phyloP scores from a whole-genome alignment of 37 sponge, comb jelly and placozoan species.

The Diacarnus erythraeanus region DNA sequence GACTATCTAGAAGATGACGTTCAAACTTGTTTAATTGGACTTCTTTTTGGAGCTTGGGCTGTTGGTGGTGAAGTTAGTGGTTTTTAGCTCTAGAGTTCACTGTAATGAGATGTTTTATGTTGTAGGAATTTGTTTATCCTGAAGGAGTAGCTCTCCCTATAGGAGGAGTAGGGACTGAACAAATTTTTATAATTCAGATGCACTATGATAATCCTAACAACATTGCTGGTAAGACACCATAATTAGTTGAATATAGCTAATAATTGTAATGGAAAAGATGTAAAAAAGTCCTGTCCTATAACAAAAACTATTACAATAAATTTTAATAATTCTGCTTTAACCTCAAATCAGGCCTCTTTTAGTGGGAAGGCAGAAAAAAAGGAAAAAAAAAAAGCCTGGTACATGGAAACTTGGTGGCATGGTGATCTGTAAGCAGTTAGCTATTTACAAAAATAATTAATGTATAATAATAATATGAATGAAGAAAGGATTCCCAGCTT shows the following conservation, averaged over 20 bases:
- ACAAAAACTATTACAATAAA: not conserved
- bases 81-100: not conserved
- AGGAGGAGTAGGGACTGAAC: slow-evolving; percentile 52
- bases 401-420: too few relatives aligned
- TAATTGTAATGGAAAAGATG: not conserved
- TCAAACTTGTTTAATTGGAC: not conserved
- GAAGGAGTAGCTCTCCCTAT: slow-evolving; percentile 61
- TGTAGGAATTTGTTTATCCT: slow-evolving; percentile 63
- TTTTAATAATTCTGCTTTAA: too few relatives aligned
- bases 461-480: too few relatives aligned
- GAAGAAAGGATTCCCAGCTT: too few relatives aligned
- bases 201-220: slow-evolving; percentile 71
- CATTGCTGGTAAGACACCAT: slow-evolving; percentile 7
- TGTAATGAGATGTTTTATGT: not conserved
- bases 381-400: too few relatives aligned
- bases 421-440: too few relatives aligned
- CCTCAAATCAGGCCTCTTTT: too few relatives aligned
- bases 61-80: slow-evolving; percentile 50
- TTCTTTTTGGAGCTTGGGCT: slow-evolving; percentile 44
- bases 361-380: too few relatives aligned
- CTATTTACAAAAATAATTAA: too few relatives aligned
- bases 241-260: not conserved
- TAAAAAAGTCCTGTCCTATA: not conserved
- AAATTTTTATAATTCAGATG: slow-evolving; percentile 47
- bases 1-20: not conserved